These are phyloP conservation scores for Coendou prehensilis DNA, from an alignment of 2,797 vertebrate species.

Conservation along the genomic window DNA sequence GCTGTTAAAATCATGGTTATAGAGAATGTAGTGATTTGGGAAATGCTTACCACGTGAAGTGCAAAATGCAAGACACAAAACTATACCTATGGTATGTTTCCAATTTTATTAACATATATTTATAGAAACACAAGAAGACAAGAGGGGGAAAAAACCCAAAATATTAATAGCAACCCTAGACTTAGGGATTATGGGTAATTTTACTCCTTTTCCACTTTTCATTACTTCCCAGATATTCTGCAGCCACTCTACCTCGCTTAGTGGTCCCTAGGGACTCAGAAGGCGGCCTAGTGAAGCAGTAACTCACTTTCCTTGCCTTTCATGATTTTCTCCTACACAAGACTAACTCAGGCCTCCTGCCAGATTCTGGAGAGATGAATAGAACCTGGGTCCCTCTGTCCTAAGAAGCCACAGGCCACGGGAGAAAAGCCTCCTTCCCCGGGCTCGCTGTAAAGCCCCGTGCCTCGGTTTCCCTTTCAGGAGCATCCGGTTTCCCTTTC, in stretches of 20 bases:
- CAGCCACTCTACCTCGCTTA: neutral
- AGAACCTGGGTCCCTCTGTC: neutral
- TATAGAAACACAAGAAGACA: conserved; percentile 51
- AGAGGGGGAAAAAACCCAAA: neutral
- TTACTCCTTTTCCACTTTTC: neutral
- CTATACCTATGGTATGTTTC: neutral
- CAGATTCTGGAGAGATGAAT: neutral
- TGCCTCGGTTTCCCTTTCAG: conserved; percentile 42
- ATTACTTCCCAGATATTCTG: neutral
- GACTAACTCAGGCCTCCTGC: neutral
- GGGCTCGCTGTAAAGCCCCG: neutral
- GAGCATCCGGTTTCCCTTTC: neutral
- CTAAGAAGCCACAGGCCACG: neutral
- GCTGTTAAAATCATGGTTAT: conserved; percentile 49
- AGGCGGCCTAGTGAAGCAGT: neutral
- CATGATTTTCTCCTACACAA: neutral
- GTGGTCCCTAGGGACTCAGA: neutral
- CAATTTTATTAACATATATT: conserved; percentile 50
- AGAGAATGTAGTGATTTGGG: neutral
- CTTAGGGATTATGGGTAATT: neutral
- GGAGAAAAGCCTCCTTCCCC: neutral
- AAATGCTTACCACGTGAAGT: neutral
- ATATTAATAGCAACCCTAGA: neutral
- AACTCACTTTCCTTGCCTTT: neutral
- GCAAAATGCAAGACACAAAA: conserved; percentile 39